Percentiles rank a stretch among this genome's conserved stretches.
Evolutionary conservation across 2,113 vertebrate genomes (phyloP).

Genomic region (Acrocephalus kingi): DNA sequence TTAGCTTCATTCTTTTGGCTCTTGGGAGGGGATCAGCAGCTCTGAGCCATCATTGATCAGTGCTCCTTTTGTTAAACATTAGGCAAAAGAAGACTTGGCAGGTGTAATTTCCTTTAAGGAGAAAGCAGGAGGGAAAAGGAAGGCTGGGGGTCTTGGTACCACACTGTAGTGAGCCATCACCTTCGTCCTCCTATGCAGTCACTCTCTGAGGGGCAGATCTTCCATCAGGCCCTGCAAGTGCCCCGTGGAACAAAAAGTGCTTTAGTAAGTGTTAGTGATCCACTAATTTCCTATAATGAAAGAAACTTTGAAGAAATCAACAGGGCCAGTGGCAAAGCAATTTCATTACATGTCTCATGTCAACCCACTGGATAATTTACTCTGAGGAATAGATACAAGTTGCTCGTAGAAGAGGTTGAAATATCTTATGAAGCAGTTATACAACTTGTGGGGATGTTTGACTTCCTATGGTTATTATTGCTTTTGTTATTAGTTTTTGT

Average conservation of each 20-base stretch:
- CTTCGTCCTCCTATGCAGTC: neutral
- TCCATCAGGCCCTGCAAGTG: neutral
- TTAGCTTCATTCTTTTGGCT: neutral
- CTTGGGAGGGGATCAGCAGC: neutral
- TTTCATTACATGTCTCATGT: neutral
- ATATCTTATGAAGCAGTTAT: neutral
- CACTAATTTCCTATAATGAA: neutral
- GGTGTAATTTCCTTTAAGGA: neutral
- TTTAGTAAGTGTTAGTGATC: neutral
- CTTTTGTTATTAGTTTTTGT: constrained; percentile 9
- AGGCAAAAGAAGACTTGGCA: neutral
- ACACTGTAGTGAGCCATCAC: accelerated
- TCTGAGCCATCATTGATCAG: neutral
- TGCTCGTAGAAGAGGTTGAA: neutral
- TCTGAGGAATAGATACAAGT: neutral
- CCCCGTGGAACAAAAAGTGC: neutral
- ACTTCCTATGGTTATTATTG: neutral
- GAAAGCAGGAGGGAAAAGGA: neutral
- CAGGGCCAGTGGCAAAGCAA: constrained; percentile 1
- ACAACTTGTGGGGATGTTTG: neutral
- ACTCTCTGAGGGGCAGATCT: neutral
- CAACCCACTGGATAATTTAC: neutral
- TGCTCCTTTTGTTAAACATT: neutral
- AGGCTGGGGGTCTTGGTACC: neutral
- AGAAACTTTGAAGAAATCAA: neutral